phyloP scores from a whole-genome alignment of 2,113 vertebrate genomes.

The Hystrix cristata region DNA sequence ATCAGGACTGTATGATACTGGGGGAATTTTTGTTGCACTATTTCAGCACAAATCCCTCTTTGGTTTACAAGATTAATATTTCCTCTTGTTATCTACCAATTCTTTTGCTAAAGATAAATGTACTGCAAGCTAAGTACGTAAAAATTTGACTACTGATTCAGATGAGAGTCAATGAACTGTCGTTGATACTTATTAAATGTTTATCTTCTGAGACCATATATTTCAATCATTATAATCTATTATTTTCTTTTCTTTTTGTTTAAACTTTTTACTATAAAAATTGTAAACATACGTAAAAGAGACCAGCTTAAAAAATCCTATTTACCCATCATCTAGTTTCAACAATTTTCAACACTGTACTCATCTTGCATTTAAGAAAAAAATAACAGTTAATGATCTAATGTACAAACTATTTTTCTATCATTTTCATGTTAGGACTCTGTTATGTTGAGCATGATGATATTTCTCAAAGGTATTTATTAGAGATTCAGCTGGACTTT shows the following conservation, averaged over 20 bases:
- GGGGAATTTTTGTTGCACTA: background rate
- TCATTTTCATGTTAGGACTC: background rate
- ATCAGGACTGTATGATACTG: background rate
- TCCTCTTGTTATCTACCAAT: background rate
- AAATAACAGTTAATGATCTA: background rate
- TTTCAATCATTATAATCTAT: background rate
- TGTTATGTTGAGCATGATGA: background rate
- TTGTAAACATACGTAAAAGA: background rate
- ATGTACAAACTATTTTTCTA: background rate
- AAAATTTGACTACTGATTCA: constrained; percentile 29
- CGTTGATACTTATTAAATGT: background rate
- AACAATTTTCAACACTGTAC: background rate
- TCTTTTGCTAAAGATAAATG: background rate
- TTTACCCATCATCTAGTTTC: background rate
- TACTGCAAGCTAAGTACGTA: background rate
- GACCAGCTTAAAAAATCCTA: background rate
- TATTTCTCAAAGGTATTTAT: constrained; percentile 35
- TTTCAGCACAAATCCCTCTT: background rate
- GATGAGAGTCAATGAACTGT: background rate
- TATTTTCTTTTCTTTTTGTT: background rate
- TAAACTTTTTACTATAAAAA: background rate
- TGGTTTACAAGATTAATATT: background rate
- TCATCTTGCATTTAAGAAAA: background rate
- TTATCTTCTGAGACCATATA: background rate
- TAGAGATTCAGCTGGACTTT: background rate